Evolutionary conservation across 2,888 invertebrate genomes (phyloP).

Genomic region (Drosophila tanythrix): DNA sequence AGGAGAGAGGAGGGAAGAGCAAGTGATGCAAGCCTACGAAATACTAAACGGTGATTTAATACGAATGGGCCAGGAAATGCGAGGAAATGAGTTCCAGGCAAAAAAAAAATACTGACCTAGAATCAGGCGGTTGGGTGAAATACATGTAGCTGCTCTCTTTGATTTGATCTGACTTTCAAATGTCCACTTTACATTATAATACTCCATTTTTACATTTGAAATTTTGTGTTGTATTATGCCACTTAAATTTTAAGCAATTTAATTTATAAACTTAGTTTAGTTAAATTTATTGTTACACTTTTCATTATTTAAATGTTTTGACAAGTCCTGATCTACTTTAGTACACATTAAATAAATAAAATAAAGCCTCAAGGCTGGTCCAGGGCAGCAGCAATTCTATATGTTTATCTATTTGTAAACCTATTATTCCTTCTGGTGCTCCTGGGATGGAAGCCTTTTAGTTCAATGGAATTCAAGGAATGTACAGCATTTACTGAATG

Average conservation of each 20-base stretch:
- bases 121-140: not conserved
- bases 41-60: slow-evolving; percentile 28
- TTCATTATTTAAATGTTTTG: not conserved
- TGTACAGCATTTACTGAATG: slow-evolving; percentile 4
- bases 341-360: not conserved
- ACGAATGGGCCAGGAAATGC: slow-evolving; percentile 48
- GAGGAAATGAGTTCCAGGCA: slow-evolving; percentile 64
- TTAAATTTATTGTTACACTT: not conserved
- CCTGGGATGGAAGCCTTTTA: not conserved
- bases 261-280: not conserved
- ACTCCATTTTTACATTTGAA: not conserved
- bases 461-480: slow-evolving; percentile 10
- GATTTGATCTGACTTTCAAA: slow-evolving; percentile 17
- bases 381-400: not conserved
- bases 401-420: slow-evolving; percentile 9
- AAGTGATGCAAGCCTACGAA: slow-evolving; percentile 4
- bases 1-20: not conserved
- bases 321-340: not conserved
- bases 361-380: slow-evolving; percentile 7
- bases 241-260: not conserved
- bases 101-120: slow-evolving; percentile 50
- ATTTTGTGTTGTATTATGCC: not conserved
- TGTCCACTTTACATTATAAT: not conserved
- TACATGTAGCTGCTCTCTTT: slow-evolving; percentile 1
- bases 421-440: not conserved